Evolutionary conservation across 2,797 vertebrate species (phyloP), one percentile per base, ranked within the genome.

Genomic region (Rhynchonycteris naso): DNA sequence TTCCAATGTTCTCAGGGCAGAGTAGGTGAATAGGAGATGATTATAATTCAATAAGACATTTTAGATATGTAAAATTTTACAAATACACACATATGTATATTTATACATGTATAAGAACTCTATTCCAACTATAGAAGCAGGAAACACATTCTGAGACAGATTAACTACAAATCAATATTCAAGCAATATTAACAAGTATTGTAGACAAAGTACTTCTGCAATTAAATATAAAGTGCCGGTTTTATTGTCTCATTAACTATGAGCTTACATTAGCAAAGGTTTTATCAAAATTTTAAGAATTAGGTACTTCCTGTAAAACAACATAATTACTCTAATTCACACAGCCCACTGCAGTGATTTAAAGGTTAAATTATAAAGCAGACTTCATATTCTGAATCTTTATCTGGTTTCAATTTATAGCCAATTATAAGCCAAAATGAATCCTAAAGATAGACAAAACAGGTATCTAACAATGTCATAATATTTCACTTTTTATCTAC

Each of bases 241-340:
- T 94, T 95, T 90, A 95, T n/a, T 91, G 74, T 94, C 85, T 97
- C 92, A 84, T 87, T 91, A 80, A 68, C 4, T 33, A 91, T 90
- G 52, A 81, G 54, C 78, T 91, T 74, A 38, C 22, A 59, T 88
- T 80, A 91, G 94, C 58, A 95, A 96, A 96, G 90, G 91, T 85
- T 88, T 88, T 56, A 52, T 54, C 75, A 58, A 75, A 94, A 94
- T 30, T 94, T 22, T 81, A 84, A 59, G 43, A 95, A 96, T 12
- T 95, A 92, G 84, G 93, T 50, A 94, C 93, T 96, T 97, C 96
- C 96, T 97, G 92, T 93, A 98, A 24, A 4, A 96, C 92, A 78
- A 89, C 80, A 86, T 96, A 93, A 91, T 92, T 86, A 75, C 26
- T 94, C 84, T 95, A 52, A 22, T 84, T 93, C 84, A 95, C 33